Evolutionary conservation across 2,797 vertebrate genomes (phyloP), one percentile per base, ranked within the genome.

Genomic region (Coendou prehensilis): DNA sequence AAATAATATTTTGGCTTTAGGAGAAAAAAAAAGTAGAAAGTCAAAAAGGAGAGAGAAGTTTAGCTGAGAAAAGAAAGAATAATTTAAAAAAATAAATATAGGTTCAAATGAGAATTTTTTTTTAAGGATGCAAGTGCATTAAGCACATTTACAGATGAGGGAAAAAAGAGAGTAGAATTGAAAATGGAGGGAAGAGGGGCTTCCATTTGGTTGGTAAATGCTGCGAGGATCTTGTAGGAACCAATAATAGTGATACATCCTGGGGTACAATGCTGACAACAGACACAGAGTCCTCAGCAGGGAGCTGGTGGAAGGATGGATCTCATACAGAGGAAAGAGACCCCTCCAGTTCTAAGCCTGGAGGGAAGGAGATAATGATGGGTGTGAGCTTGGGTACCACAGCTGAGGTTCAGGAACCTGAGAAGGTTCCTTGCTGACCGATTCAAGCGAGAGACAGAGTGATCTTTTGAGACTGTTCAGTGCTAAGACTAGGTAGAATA

Each of bases 1-100:
- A 89, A 83, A 92, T 78, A 81, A 15, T 26, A 59, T 52, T 86
- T 96, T 93, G 78, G 41, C 50, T 93, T 95, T 95, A 85, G 45
- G 28, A 89, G 59, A 18, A 23, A 30, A 81, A 22, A 57, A 64
- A 26, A 83, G 41, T 87, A 82, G 61, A 75, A 91, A 22, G 3
- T 73, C 23, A 79, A 89, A 86, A 91, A n/a, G 2, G 28, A 56
- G 9, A 41, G 6, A 22, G 11, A 64, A 87, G 50, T 84, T n/a
- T 92, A 50, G 9, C 22, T 78, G 28, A 54, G n/a, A 90, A 82
- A 85, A 87, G 2, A 84, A 33, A 76, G 54, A 57, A 30, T 89
- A 82, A 15, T 45, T 45, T 83, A 76, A 45, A 75, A 45, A 54
- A 91, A 56, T 52, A 91, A 73, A 88, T 76, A 9, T 47, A 88